Percentiles rank a stretch among this genome's conserved stretches.
These are phyloP conservation scores for Oryzias curvinotus DNA, from an alignment of 2,113 vertebrate species.

Conservation along the genomic window DNA sequence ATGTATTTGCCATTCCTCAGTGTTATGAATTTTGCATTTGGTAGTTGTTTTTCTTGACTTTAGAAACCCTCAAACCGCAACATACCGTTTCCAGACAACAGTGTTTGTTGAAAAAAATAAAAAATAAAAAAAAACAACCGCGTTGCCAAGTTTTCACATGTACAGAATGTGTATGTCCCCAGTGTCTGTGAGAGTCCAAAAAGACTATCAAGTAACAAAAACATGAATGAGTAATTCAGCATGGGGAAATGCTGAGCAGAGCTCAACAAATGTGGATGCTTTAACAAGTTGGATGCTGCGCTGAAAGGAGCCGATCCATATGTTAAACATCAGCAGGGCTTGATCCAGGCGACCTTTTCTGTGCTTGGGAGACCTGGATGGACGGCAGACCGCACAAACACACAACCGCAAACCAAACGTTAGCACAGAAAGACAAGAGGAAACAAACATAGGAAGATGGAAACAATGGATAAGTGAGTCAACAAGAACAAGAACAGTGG, in stretches of 20 bases:
- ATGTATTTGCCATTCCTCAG: constrained; percentile 8
- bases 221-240: constrained; percentile 12
- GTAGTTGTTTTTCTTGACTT: constrained; percentile 8
- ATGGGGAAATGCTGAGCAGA: constrained; percentile 2
- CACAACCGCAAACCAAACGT: constrained; percentile 1
- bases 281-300: constrained; percentile 11
- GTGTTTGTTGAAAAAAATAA: too few species aligned
- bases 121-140: too few species aligned
- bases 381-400: constrained; percentile 12
- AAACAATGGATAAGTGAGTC: not conserved
- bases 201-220: not conserved
- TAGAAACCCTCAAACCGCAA: not conserved
- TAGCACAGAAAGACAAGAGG: not conserved
- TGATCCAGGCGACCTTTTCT: constrained; percentile 17
- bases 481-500: not conserved
- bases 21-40: constrained; percentile 7
- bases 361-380: constrained; percentile 4
- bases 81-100: not conserved
- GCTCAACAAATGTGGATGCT: not conserved
- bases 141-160: constrained; percentile 6
- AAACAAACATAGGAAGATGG: not conserved
- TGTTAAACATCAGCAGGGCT: constrained; percentile 13
- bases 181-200: constrained; percentile 7
- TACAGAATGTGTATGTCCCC: constrained; percentile 15
- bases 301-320: not conserved